Conservation (phyloP, 2,888 invertebrate genomes). For the Cyclophora punctaria region DNA sequence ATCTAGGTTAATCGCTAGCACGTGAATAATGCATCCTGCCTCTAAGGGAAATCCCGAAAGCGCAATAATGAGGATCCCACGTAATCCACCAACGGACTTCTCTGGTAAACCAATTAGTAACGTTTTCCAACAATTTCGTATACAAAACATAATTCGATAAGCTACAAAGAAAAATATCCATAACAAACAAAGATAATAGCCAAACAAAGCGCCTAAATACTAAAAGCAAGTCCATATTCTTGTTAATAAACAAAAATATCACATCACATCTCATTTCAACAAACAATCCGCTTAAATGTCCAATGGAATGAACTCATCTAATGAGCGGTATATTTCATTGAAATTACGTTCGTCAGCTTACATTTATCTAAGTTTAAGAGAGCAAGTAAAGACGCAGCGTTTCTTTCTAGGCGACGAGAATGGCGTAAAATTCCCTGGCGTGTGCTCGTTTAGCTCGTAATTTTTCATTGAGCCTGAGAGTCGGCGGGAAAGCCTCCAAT, state of each 20-base stretch:
- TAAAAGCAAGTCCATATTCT: too few relatives aligned
- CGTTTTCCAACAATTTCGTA: conserved; percentile 23
- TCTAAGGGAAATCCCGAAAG: conserved; percentile 48
- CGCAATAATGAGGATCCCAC: conserved; percentile 53
- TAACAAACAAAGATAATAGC: too few relatives aligned
- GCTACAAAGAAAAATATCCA: too few relatives aligned
- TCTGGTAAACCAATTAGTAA: conserved; percentile 49
- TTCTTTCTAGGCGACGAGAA: conserved; percentile 57
- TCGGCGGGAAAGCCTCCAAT: conserved; percentile 70
- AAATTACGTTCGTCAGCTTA: conserved; percentile 56
- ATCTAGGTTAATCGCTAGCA: conserved; percentile 42
- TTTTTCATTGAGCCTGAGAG: conserved; percentile 73
- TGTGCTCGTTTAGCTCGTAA: conserved; percentile 72
- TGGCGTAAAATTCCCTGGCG: conserved; percentile 65
- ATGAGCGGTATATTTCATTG: conserved; percentile 52
- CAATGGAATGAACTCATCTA: conserved; percentile 45
- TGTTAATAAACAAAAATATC: neutral
- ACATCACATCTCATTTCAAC: conserved; percentile 5
- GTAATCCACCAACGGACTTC: conserved; percentile 36
- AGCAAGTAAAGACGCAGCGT: conserved; percentile 49
- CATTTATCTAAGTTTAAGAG: conserved; percentile 55
- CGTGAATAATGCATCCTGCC: conserved; percentile 46
- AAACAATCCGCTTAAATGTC: conserved; percentile 29
- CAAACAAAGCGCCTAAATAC: too few relatives aligned
- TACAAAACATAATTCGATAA: conserved; percentile 1